Conservation (phyloP, 2,888 invertebrate genomes). For the Petrolisthes manimaculis region DNA sequence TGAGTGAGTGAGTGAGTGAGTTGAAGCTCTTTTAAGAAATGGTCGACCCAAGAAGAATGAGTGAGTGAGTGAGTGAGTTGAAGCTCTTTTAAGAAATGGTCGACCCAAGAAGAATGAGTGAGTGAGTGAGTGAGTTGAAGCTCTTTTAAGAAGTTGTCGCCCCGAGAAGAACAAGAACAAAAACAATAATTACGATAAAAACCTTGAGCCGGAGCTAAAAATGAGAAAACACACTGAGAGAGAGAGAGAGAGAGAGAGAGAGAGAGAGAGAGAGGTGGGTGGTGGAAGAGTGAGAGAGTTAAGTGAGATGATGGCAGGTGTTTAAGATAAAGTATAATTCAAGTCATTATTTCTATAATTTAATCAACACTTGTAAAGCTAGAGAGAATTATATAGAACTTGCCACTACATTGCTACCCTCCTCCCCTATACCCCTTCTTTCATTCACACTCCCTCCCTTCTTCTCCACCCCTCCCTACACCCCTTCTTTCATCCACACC, state of each 20-base stretch:
- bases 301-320: not conserved
- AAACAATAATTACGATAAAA: not conserved
- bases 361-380: too few species aligned
- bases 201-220: not conserved
- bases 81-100: too few species aligned
- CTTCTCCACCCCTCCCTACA: not conserved
- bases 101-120: too few species aligned
- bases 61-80: too few species aligned
- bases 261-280: not conserved
- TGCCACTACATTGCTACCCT: not conserved
- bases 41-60: too few species aligned
- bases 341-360: too few species aligned
- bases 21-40: too few species aligned
- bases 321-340: too few species aligned
- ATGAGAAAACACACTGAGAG: not conserved
- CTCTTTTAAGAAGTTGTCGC: too few species aligned
- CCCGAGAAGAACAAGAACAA: not conserved
- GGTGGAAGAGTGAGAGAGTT: not conserved
- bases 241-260: not conserved
- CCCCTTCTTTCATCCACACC: not conserved
- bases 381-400: too few species aligned
- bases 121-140: too few species aligned
- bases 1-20: too few species aligned
- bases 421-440: not conserved
- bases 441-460: not conserved